Conservation (phyloP, 2,797 vertebrate genomes). For the Potorous gilbertii region DNA sequence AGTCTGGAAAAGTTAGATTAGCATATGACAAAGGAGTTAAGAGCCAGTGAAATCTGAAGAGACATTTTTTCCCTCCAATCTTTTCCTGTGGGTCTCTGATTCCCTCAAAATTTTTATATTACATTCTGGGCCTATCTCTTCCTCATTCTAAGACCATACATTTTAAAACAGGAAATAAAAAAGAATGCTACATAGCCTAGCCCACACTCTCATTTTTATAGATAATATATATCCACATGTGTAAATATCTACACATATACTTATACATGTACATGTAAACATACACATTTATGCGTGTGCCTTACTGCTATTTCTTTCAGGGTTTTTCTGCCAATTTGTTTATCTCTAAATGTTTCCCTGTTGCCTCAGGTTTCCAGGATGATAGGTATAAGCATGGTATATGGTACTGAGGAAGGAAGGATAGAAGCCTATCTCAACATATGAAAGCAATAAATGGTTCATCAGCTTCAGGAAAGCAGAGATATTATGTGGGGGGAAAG, state of each 20-base stretch:
- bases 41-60: slow-evolving; percentile 23
- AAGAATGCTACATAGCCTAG: neutral
- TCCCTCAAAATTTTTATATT: neutral
- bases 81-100: neutral
- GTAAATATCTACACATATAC: too few species aligned
- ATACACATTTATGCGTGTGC: too few species aligned
- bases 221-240: too few species aligned
- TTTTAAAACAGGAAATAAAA: neutral
- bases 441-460: neutral
- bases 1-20: neutral
- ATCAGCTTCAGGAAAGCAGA: neutral
- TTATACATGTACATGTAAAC: too few species aligned
- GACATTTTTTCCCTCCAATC: neutral
- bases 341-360: neutral
- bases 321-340: neutral
- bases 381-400: neutral
- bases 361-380: neutral
- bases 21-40: neutral
- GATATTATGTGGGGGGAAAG: neutral
- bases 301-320: neutral
- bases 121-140: neutral
- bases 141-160: neutral
- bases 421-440: neutral
- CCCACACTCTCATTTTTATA: neutral
- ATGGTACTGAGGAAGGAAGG: neutral